Base-by-base conservation (phyloP, 30 jellyfish, hydroid and myxozoan genomes). In the Hydractinia symbiolongicarpus region DNA sequence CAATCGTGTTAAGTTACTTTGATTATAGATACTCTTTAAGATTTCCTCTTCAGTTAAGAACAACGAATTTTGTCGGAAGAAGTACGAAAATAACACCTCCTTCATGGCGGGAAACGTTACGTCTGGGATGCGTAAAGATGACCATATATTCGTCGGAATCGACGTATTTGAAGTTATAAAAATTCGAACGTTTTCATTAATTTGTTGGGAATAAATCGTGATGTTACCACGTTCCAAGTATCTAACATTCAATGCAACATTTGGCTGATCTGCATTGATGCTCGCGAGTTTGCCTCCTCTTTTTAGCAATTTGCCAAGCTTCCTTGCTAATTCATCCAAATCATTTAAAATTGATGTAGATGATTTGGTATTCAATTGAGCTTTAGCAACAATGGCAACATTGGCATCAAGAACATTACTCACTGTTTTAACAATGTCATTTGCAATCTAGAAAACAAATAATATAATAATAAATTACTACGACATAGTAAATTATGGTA, bases 351-450 rank as follows among this genome's bases (percentile, higher is more conserved):
- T 77, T 15, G 60, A 8, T 53, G 85, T 77, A 15, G 85, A 77
- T 9, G 85, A 55, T 54, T 60, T 52, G 21, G 51, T 19, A 8
- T 15, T n/a, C 5, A 77, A 17, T 61, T 77, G 85, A 9, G 85
- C 76, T 56, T 57, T 44, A 50, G 85, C 77, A 5, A 77, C 14
- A 60, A 53, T 14, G 40, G 56, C 21, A 21, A 10, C 40, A 55
- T 77, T 60, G 15, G 85, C 76, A 14, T 53, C 85, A 16, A 77
- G 77, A 44, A 55, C 82, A 16, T 8, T 77, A 55, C 60, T 50
- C 14, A 77, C 73, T 15, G 85, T 53, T 54, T 77, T 30, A 8
- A 77, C 44, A 55, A 77, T 62, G 51, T 77, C 77, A 53, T 15
- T 60, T 5, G 60, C 60, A 77, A 60, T 60, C 85, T 77, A 30